A percentile compares a stretch with the other conserved stretches of the same genome.
These are phyloP conservation scores for Heteronetta atricapilla DNA, from an alignment of 2,113 vertebrate species.

Conservation along the genomic window DNA sequence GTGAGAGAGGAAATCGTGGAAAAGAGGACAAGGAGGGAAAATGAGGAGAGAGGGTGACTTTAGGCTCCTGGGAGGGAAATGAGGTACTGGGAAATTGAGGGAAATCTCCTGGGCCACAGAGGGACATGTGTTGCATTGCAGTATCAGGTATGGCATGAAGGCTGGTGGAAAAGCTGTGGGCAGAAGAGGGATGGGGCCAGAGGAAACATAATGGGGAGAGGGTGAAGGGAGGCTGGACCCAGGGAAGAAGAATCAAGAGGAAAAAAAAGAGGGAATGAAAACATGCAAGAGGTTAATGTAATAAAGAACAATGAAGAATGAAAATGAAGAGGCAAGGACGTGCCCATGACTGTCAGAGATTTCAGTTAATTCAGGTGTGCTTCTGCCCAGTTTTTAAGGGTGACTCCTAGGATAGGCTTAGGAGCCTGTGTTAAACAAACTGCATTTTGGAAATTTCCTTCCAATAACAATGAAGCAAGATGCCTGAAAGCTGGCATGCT, in stretches of 20 bases:
- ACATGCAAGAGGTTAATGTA: neutral
- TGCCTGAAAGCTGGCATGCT: conserved; percentile 22
- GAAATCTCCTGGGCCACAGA: fast-evolving
- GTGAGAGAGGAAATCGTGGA: neutral
- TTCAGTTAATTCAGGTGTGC: neutral
- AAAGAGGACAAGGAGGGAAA: neutral
- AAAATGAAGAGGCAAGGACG: neutral
- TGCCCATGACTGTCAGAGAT: neutral
- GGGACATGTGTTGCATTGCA: neutral
- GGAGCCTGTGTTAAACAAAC: neutral
- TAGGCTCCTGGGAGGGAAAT: neutral
- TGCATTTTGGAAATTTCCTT: neutral
- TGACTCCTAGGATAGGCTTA: neutral
- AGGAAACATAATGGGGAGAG: neutral
- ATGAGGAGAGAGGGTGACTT: neutral
- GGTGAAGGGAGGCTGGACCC: neutral
- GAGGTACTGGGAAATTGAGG: neutral
- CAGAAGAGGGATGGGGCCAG: neutral
- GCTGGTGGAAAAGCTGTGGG: neutral
- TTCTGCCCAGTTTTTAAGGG: neutral
- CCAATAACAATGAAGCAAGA: neutral
- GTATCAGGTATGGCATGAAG: neutral
- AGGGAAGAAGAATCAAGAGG: neutral
- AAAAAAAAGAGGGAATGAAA: neutral
- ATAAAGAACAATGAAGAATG: neutral